phyloP scores from a whole-genome alignment of 1,140 invertebrate species.

The Drosophila willistoni region DNA sequence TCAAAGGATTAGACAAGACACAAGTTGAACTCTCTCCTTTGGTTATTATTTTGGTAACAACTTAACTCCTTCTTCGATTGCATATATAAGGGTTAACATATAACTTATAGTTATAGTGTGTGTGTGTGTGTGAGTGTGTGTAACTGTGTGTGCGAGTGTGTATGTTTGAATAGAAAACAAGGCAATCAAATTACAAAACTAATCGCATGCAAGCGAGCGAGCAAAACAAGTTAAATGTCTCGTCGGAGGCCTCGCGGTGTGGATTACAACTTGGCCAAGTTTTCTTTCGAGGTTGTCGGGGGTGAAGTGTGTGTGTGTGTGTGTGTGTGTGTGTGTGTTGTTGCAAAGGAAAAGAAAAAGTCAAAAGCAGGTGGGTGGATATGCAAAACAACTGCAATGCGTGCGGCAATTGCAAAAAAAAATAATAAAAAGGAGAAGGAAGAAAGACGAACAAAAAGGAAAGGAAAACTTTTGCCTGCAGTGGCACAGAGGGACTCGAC shows the following conservation, averaged over 20 bases:
- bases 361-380: constrained; percentile 43
- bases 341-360: constrained; percentile 23
- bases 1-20: constrained; percentile 30
- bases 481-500: constrained; percentile 21
- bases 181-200: constrained; percentile 79
- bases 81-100: too few relatives aligned
- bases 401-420: constrained; percentile 55
- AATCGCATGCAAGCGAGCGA: constrained; percentile 75
- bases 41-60: constrained; percentile 51
- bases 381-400: constrained; percentile 79
- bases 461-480: constrained; percentile 22
- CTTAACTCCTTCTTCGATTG: constrained; percentile 39
- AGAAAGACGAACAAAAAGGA: constrained; percentile 19
- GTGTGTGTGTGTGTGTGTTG: too few relatives aligned
- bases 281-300: constrained; percentile 8
- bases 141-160: not conserved
- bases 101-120: too few relatives aligned
- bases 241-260: constrained; percentile 43
- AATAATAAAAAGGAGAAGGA: constrained; percentile 15
- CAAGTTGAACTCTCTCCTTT: not conserved
- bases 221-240: constrained; percentile 60
- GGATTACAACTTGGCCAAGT: constrained; percentile 56
- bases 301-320: constrained; percentile 32
- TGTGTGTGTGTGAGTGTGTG: constrained; percentile 23
- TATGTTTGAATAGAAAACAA: constrained; percentile 22